A percentile compares a stretch with the other conserved stretches of the same genome.
These are phyloP conservation scores for Silurus glanis DNA, from an alignment of 2,113 vertebrate species.

Conservation along the genomic window DNA sequence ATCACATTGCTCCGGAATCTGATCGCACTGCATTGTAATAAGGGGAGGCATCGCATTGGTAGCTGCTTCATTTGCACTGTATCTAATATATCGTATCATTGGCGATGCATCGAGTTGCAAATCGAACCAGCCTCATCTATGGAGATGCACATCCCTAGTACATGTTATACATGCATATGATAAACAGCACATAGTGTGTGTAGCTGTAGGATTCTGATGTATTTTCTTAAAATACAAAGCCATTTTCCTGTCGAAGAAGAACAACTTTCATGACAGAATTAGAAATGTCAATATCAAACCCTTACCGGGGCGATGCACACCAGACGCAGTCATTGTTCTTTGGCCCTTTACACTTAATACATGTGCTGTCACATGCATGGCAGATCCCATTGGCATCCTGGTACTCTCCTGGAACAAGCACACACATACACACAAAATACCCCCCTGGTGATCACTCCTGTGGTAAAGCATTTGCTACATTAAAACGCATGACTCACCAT, in stretches of 20 bases:
- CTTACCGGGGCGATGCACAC: slow-evolving; percentile 76
- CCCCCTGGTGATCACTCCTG: neutral
- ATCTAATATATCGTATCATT: too few relatives aligned
- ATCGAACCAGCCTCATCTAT: too few relatives aligned
- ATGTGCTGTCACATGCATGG: slow-evolving; percentile 78
- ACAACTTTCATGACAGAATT: neutral
- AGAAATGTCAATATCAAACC: neutral
- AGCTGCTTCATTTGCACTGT: too few relatives aligned
- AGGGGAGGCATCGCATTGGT: too few relatives aligned
- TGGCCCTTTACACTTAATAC: slow-evolving; percentile 82
- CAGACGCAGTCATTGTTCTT: slow-evolving; percentile 74
- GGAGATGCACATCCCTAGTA: too few relatives aligned
- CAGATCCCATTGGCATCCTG: slow-evolving; percentile 73
- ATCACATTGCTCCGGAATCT: too few relatives aligned
- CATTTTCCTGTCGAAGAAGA: neutral
- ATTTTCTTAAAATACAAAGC: neutral
- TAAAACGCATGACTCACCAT: slow-evolving; percentile 79
- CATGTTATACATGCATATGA: neutral
- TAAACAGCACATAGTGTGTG: neutral
- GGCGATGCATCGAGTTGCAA: too few relatives aligned
- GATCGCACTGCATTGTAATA: too few relatives aligned
- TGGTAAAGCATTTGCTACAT: neutral
- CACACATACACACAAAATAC: slow-evolving; percentile 9
- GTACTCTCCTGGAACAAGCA: slow-evolving; percentile 76
- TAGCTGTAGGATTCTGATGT: neutral